These are phyloP conservation scores for Rotaria magnacalcarata DNA, from an alignment of 2,888 invertebrate genomes.

Conservation along the genomic window DNA sequence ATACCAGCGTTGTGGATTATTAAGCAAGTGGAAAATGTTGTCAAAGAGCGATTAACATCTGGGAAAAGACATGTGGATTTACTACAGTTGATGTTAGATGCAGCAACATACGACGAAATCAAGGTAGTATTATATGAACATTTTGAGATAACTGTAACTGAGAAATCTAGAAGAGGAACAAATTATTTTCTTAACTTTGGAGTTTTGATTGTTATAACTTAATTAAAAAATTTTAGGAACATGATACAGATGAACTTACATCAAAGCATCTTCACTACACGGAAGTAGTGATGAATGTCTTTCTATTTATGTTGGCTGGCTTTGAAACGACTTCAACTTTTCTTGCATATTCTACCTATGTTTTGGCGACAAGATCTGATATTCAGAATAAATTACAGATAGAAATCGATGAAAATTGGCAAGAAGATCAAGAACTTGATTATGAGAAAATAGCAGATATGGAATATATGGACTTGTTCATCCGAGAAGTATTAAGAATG, in stretches of 20 bases:
- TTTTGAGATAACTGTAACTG: too few species aligned
- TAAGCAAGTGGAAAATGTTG: neutral
- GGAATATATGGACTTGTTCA: constrained; percentile 39
- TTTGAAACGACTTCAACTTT: constrained; percentile 38
- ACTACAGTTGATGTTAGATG: constrained; percentile 20
- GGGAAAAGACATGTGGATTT: neutral
- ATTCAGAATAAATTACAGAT: constrained; percentile 36
- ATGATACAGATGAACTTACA: neutral
- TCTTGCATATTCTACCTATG: constrained; percentile 24
- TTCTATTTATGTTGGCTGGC: constrained; percentile 39
- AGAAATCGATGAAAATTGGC: neutral
- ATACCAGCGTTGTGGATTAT: neutral
- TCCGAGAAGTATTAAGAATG: constrained; percentile 39
- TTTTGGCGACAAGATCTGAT: constrained; percentile 36
- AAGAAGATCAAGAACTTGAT: constrained; percentile 29
- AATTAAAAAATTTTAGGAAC: neutral
- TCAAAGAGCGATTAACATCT: neutral
- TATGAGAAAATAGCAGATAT: constrained; percentile 34
- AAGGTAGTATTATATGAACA: neutral
- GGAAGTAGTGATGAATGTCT: constrained; percentile 35
- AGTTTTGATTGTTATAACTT: too few species aligned
- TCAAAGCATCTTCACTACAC: neutral
- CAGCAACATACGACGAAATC: neutral
- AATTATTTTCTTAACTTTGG: too few species aligned
- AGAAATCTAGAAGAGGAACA: too few species aligned